These are phyloP conservation scores for Lepidurus apus DNA, from an alignment of 1,140 invertebrate genomes.

Conservation along the genomic window DNA sequence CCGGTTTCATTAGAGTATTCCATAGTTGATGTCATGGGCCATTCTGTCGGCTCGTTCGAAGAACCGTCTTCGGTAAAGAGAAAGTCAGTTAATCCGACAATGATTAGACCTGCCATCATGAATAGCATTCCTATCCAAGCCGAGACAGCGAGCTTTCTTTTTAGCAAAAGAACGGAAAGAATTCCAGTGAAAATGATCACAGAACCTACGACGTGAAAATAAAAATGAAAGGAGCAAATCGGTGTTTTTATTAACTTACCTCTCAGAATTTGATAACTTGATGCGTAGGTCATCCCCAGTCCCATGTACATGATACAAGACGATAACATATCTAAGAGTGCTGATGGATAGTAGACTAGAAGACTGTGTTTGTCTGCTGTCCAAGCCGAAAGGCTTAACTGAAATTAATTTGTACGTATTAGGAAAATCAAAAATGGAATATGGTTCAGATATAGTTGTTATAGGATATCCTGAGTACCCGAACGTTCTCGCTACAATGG, in stretches of 20 bases:
- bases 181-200: not conserved
- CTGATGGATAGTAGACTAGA: not conserved
- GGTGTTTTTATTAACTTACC: not conserved
- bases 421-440: not conserved
- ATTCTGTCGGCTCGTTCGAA: not conserved
- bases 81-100: not conserved
- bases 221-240: not conserved
- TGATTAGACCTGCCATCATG: not conserved
- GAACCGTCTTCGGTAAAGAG: not conserved
- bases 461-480: not conserved
- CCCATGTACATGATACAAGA: conserved; percentile 19
- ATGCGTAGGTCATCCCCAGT: conserved; percentile 7
- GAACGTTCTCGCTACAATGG: not conserved
- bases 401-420: not conserved
- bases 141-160: not conserved
- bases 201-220: not conserved
- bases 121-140: not conserved
- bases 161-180: not conserved
- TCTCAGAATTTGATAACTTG: not conserved
- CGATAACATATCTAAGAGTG: conserved; percentile 1
- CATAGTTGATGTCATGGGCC: not conserved
- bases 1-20: not conserved
- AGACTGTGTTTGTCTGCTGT: conserved; percentile 4
- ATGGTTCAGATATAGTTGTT: not conserved
- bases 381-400: not conserved